Evolutionary conservation across 1,140 invertebrate species (phyloP), one percentile per base, ranked within the genome.

Genomic region (Sarcophaga peregrina): DNA sequence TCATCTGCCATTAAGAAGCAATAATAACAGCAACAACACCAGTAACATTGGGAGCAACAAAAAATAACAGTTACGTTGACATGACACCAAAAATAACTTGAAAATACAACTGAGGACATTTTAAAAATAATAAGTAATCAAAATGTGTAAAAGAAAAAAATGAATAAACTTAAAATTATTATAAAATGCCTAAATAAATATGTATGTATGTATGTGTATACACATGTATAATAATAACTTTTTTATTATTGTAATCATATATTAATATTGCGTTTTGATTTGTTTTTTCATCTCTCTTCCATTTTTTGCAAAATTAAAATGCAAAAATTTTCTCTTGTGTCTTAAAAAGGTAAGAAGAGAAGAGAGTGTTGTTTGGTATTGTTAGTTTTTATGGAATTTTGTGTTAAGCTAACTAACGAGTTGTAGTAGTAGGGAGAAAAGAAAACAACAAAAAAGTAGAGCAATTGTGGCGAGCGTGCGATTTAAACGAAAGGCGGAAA

Each of bases 401-500:
- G 25, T 37, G 25, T 37, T 37, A 37, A 37, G 25, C 25, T 37
- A 37, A 37, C 10, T 68, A 68, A 68, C 62, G 62, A 68, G n/a
- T 68, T 68, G 17, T 68, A 68, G 8, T 37, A 37, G 1, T 37
- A 37, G 25, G 25, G 25, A 37, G 25, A 37, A 37, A 37, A 4
- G 4, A 37, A 37, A 37, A 0, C 0, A 52, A 52, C 13, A 68
- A n/a, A 20, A 68, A 68, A 68, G 20, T 20, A 68, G 75, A 78
- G 48, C 48, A 78, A 76, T 50, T 78, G 47, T 50, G 17, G 75
- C 75, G 75, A 78, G 75, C 75, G 75, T 78, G 75, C 75, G n/a
- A 78, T 78, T 78, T 52, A 78, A 78, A 78, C 47, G 75, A 78
- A 78, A 78, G 75, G 75, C 75, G 75, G 75, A 78, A 78, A 78